Evolutionary conservation across 2,888 invertebrate species (phyloP), one percentile per base, ranked within the genome.

Genomic region (Oscheius sp.): DNA sequence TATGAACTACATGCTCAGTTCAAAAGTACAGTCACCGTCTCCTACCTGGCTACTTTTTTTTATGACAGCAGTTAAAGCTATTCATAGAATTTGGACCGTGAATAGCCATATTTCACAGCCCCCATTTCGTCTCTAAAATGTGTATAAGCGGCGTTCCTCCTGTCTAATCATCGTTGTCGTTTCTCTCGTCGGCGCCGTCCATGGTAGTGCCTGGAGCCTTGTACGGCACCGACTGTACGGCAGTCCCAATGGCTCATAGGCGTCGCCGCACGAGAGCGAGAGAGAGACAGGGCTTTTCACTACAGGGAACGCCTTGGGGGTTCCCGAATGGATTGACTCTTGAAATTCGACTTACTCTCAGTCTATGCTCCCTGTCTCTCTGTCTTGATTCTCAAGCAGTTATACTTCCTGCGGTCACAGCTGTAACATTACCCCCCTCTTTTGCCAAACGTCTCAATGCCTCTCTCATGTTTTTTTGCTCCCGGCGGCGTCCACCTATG

Each of bases 181-280:
- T 11, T 11, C 60, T 35, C 60, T 33, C n/a, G 37, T 1, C 59
- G 47, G n/a, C n/a, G 48, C n/a, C 65, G 42, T n/a, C 35, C 33
- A 51, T 68, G 68, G 68, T 55, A 68, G 68, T 68, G 68, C 68
- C 68, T 68, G 63, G 63, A 68, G 68, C 68, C 68, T 21, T 47
- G 47, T 21, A 47, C 63, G 63, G 63, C n/a, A 42, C 48, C 21
- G 33, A 68, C 68, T 68, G 68, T 68, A 68, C 68, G 68, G 68
- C 68, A 66, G 63, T 29, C 32, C 35, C 35, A 21, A 68, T 68
- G 68, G 55, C 68, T 68, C 68, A 68, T 68, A 42, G 42, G 42
- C 42, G 42, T 7, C 68, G 68, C 7, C 50, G 32, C 50, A 21
- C 21, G 21, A 21, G 21, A 21, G n/a, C n/a, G 21, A 21, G 21